A percentile compares a stretch with the other conserved stretches of the same genome.
Evolutionary conservation across 1,140 invertebrate species (phyloP).

Genomic region (Scaptomyza montana): DNA sequence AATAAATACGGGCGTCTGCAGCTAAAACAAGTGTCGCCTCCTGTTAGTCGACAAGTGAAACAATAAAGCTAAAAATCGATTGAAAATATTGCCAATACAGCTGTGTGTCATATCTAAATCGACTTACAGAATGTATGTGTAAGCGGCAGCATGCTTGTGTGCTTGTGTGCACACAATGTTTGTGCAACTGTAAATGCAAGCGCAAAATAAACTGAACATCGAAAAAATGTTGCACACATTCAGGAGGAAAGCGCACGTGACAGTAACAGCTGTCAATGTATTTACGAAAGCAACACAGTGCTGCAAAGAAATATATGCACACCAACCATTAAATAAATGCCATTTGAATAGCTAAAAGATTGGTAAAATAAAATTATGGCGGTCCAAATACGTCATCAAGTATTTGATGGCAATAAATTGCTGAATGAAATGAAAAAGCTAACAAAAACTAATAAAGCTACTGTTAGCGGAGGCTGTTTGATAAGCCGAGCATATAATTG

Average conservation of each 20-base stretch:
- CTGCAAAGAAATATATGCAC: slow-evolving; percentile 17
- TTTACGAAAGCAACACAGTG: slow-evolving; percentile 31
- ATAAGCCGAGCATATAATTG: slow-evolving; percentile 72
- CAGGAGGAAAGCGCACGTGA: slow-evolving; percentile 18
- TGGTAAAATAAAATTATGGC: slow-evolving; percentile 34
- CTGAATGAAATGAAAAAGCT: too few species aligned
- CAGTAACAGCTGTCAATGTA: slow-evolving; percentile 49
- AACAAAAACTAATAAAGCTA: slow-evolving; percentile 22
- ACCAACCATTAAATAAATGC: slow-evolving; percentile 19
- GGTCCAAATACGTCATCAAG: slow-evolving; percentile 10
- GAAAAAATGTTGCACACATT: slow-evolving; percentile 32
- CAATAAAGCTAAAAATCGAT: slow-evolving; percentile 73
- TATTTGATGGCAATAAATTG: too few species aligned
- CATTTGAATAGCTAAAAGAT: slow-evolving; percentile 32
- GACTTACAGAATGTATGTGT: slow-evolving; percentile 8
- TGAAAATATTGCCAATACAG: slow-evolving; percentile 50
- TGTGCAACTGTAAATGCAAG: slow-evolving; percentile 44
- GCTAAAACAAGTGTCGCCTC: slow-evolving; percentile 44
- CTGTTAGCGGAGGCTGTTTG: not conserved
- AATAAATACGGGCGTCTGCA: slow-evolving; percentile 45
- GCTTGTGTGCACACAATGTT: slow-evolving; percentile 8
- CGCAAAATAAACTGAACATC: slow-evolving; percentile 41
- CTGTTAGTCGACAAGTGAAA: slow-evolving; percentile 55
- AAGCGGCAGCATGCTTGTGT: not conserved
- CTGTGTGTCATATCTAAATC: slow-evolving; percentile 44